Conservation (phyloP, 2,888 invertebrate species). For the Leptopilina syphax region DNA sequence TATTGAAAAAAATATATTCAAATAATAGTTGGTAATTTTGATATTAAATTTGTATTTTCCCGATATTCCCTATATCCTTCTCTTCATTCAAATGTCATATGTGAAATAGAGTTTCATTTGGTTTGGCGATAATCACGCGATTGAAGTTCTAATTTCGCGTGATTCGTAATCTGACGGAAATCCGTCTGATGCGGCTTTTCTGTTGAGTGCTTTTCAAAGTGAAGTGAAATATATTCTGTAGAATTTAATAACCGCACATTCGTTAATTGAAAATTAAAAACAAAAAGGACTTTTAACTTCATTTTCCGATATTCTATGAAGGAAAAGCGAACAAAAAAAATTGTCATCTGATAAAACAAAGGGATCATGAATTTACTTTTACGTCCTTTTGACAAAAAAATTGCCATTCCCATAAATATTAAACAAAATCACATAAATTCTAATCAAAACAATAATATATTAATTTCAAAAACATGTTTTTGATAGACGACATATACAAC, state of each 20-base stretch:
- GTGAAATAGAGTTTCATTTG: constrained; percentile 5
- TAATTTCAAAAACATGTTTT: no score
- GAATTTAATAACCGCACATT: constrained; percentile 9
- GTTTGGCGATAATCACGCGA: constrained; percentile 1
- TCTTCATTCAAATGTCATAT: no score
- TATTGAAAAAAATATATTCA: no score
- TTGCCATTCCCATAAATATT: no score
- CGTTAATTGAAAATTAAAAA: constrained; percentile 11
- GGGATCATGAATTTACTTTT: neutral
- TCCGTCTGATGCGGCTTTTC: constrained; percentile 22
- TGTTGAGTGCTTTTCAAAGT: neutral
- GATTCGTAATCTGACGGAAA: constrained; percentile 18
- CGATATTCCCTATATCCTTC: no score
- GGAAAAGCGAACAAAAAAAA: neutral
- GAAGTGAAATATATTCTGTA: constrained; percentile 4
- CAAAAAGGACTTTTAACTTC: neutral
- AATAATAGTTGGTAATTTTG: no score
- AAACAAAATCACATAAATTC: no score
- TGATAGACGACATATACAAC: no score
- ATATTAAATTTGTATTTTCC: no score
- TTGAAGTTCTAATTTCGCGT: constrained; percentile 7
- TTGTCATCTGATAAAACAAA: neutral
- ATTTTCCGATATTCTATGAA: no score
- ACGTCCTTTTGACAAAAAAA: neutral
- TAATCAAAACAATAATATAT: no score